Conservation (phyloP, 2,797 vertebrate species). For the Aselliscus stoliczkanus region DNA sequence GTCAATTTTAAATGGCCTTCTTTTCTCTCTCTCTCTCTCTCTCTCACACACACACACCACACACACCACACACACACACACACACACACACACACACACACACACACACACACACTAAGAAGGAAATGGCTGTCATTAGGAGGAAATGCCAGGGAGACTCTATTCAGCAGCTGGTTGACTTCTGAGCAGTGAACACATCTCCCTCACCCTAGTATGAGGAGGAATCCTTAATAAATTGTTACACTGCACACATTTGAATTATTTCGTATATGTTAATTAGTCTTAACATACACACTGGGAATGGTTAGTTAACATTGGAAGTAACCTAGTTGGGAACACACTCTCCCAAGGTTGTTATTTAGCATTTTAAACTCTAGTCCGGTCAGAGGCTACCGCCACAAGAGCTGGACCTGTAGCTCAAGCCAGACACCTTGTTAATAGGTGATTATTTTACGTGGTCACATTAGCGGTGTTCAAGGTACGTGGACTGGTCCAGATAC, state of each 20-base stretch:
- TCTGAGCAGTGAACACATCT: neutral
- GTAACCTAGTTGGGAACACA: neutral
- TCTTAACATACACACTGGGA: neutral
- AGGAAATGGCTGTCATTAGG: neutral
- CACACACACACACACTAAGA: neutral
- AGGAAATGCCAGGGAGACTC: neutral
- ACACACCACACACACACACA: neutral
- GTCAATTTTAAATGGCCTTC: neutral
- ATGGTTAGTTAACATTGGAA: neutral
- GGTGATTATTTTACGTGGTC: neutral
- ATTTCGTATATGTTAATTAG: neutral
- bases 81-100: neutral
- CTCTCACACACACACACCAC: neutral
- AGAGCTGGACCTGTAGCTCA: neutral
- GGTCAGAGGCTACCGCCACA: neutral
- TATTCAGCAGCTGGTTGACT: neutral
- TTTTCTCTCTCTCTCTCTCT: neutral
- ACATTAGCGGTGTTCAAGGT: neutral
- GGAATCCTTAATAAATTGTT: neutral
- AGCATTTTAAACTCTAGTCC: neutral
- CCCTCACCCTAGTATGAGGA: neutral
- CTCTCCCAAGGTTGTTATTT: neutral
- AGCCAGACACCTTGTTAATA: neutral
- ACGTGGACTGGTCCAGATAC: neutral
- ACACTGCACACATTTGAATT: neutral